Evolutionary conservation across 2,797 vertebrate genomes (phyloP), one percentile per base, ranked within the genome.

Genomic region (Sebastiscus albofasciatus): DNA sequence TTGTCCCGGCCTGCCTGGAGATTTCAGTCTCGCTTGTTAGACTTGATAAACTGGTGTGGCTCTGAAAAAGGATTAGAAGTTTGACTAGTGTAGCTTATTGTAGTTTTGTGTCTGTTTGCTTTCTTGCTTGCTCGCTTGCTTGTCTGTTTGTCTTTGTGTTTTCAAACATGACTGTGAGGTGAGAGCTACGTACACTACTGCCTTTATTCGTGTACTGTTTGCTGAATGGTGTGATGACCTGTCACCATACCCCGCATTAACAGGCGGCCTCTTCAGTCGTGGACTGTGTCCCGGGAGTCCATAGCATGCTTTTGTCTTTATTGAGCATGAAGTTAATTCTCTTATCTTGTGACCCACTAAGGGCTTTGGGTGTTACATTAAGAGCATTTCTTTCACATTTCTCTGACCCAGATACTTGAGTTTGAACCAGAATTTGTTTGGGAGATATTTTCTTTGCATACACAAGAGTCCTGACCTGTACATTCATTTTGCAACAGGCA

Each of bases 1-100:
- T 60, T 93, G 91, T 87, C 80, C 62, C 49, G 74, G 73, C 90
- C 80, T 88, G 92, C 70, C 84, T 75, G 33, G n/a, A 82, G 77
- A 79, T 86, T 91, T 79, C n/a, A 72, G 56, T 81, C 49, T 79
- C 52, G 34, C 56, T 82, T 79, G 65, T 87, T 79, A 72, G 36
- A 62, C 81, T 49, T 58, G 77, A 77, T 80, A 66, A 80, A 89
- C 70, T 75, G 5, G 82, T 77, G 72, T 85, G 71, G 29, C 69
- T 72, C 39, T 67, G 36, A 73, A 42, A 71, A 71, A 27, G 36
- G 62, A 76, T 73, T 70, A 60, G 66, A 79, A 62, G 75, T 55
- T 74, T 72, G 77, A 85, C 72, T 69, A 46, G 22, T 75, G 26
- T 69, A 22, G 58, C 14, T 67, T 68, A 33, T 83, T 87, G 26